Evolutionary conservation across 2,888 invertebrate species (phyloP), one percentile per base, ranked within the genome.

Genomic region (Lissonota sp.): DNA sequence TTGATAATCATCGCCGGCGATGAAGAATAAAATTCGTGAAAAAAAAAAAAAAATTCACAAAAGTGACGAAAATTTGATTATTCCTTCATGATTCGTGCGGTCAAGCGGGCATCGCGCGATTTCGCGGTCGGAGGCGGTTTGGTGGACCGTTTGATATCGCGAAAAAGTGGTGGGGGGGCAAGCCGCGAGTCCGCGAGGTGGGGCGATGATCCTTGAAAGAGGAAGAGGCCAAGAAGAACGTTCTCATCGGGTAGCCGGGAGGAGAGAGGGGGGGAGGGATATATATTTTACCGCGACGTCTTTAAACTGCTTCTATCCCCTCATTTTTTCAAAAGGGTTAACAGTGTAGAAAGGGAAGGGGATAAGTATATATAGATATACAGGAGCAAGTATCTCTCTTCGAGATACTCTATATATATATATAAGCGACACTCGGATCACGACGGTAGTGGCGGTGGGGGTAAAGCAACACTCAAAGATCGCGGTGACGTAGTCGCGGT

Each of bases 401-500:
- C 16, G n/a, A 46, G 60, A 26, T 2, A 26, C 42, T 44, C 14
- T 55, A 14, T 53, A 16, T 42, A 26, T 49, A 63, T 26, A 14
- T 70, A 53, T 7, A 26, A 40, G 55, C 63, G 58, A 7, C 1
- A 26, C 40, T 44, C 62, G 26, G 40, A 16, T 46, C 49, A 3
- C 26, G 26, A 26, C 1, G 26, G 26, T 1, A 26, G 26, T 26
- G 26, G 26, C 3, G 26, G 91, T 89, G 90, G 91, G 91, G 91
- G 90, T 90, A 89, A 87, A 85, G 87, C 88, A 88, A 87, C 88
- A 90, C 89, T 89, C 90, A 90, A 91, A 91, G 90, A 90, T 89
- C 89, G 86, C 87, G 87, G 91, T 91, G 91, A 91, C 91, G 91
- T 91, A 91, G 91, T 89, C 87, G 84, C 86, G 90, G 89, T 88